A percentile compares a stretch with the other conserved stretches of the same genome.
phyloP scores from a whole-genome alignment of 2,888 invertebrate species.

The Poecilus cupreus region DNA sequence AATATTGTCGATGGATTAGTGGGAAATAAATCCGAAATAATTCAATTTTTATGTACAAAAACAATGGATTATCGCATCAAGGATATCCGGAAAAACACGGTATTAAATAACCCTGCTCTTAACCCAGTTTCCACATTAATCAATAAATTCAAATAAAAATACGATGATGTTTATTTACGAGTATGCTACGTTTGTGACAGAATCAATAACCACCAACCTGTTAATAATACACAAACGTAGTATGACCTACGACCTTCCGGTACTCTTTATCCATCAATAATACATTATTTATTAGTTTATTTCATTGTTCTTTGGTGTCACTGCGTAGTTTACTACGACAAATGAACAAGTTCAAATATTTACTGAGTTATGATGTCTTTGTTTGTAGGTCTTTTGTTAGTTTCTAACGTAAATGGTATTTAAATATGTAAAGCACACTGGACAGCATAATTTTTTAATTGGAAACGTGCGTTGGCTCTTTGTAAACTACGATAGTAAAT shows the following conservation, averaged over 20 bases:
- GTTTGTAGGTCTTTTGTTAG: slow-evolving; percentile 14
- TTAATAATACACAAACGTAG: neutral
- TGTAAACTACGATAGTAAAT: too few relatives aligned
- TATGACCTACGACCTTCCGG: slow-evolving; percentile 32
- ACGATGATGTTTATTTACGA: slow-evolving; percentile 12
- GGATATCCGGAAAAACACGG: neutral
- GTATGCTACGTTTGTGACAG: neutral
- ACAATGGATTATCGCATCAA: neutral
- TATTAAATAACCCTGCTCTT: slow-evolving; percentile 29
- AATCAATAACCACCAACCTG: slow-evolving; percentile 11
- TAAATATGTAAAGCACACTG: neutral
- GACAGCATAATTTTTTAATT: too few relatives aligned
- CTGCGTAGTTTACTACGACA: neutral
- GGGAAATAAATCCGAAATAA: too few relatives aligned
- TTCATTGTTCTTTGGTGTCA: slow-evolving; percentile 11
- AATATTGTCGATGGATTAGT: too few relatives aligned
- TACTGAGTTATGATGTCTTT: neutral
- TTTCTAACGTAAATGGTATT: neutral
- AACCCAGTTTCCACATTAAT: slow-evolving; percentile 37
- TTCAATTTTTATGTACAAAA: neutral
- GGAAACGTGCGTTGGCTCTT: too few relatives aligned
- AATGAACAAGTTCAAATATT: slow-evolving; percentile 13
- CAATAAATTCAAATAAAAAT: slow-evolving; percentile 26
- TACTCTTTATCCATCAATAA: slow-evolving; percentile 13
- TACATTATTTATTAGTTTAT: slow-evolving; percentile 38